Evolutionary conservation across 2,888 invertebrate genomes (phyloP).

Genomic region (Agonopterix arenella): DNA sequence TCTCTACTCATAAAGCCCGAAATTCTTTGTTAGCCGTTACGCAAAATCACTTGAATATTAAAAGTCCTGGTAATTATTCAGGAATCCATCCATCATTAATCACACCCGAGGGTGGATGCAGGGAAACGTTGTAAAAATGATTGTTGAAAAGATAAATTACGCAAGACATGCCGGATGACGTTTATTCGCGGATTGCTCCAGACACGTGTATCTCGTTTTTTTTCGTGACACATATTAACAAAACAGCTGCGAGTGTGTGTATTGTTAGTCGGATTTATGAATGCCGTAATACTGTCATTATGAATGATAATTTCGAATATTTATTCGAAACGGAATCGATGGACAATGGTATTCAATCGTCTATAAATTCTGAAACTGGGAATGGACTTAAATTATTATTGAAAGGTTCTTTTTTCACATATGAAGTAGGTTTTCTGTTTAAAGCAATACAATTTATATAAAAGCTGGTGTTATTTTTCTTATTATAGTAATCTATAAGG

Average conservation of each 20-base stretch:
- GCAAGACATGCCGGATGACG: slow-evolving; percentile 61
- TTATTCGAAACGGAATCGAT: too few species aligned
- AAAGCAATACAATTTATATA: too few species aligned
- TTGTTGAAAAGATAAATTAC: slow-evolving; percentile 75
- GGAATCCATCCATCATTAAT: slow-evolving; percentile 78
- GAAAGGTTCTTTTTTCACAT: too few species aligned
- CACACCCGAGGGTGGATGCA: slow-evolving; percentile 60
- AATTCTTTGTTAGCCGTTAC: slow-evolving; percentile 19
- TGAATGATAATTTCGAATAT: slow-evolving; percentile 1
- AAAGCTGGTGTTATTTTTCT: too few species aligned
- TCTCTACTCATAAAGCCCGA: slow-evolving; percentile 22
- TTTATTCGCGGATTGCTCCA: slow-evolving; percentile 46
- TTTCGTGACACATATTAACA: slow-evolving; percentile 28
- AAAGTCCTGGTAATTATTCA: slow-evolving; percentile 77
- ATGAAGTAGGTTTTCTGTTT: too few species aligned
- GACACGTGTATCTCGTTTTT: slow-evolving; percentile 36
- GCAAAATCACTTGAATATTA: slow-evolving; percentile 74
- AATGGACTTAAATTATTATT: too few species aligned
- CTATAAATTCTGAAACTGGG: too few species aligned
- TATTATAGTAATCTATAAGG: too few species aligned
- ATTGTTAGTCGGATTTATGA: slow-evolving; percentile 51
- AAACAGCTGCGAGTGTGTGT: slow-evolving; percentile 25
- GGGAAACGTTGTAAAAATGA: slow-evolving; percentile 72
- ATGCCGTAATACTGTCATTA: slow-evolving; percentile 34
- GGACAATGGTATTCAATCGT: too few species aligned